Conservation (phyloP, 2,888 invertebrate genomes). For the Archips crataeganus region DNA sequence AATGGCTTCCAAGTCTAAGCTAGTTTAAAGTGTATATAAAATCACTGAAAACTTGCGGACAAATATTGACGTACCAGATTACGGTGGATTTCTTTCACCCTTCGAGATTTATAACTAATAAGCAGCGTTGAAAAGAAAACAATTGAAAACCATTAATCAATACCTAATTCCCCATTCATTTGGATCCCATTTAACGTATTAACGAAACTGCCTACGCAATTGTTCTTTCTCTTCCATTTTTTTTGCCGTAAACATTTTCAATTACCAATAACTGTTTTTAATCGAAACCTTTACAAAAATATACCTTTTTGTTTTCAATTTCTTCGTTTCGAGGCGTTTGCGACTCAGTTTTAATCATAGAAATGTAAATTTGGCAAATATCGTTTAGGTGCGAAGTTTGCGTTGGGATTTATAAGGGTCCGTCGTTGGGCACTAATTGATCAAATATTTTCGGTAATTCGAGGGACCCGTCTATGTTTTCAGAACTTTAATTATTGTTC, state of each 20-base stretch:
- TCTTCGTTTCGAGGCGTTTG: conserved; percentile 13
- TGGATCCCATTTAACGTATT: conserved; percentile 2
- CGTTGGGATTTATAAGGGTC: background rate
- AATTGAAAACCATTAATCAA: background rate
- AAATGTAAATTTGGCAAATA: background rate
- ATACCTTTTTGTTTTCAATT: conserved; percentile 31
- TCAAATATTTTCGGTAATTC: background rate
- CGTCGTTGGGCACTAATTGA: background rate
- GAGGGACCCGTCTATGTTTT: background rate
- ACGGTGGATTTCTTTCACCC: too few species aligned
- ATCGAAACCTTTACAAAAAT: conserved; percentile 21
- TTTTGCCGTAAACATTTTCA: conserved; percentile 12
- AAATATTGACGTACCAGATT: too few species aligned
- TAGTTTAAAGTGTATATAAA: too few species aligned
- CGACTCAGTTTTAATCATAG: conserved; percentile 19
- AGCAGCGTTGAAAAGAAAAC: background rate
- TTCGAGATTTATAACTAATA: background rate
- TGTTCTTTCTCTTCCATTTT: conserved; percentile 2
- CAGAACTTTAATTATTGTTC: background rate
- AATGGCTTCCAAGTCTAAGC: too few species aligned
- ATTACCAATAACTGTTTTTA: conserved; percentile 28
- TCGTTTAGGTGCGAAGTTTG: background rate
- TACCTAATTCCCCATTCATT: background rate
- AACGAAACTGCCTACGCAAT: conserved; percentile 1
- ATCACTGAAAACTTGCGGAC: too few species aligned